Evolutionary conservation across 2,888 invertebrate genomes (phyloP), one percentile per base, ranked within the genome.

Genomic region (Suillia variegata): DNA sequence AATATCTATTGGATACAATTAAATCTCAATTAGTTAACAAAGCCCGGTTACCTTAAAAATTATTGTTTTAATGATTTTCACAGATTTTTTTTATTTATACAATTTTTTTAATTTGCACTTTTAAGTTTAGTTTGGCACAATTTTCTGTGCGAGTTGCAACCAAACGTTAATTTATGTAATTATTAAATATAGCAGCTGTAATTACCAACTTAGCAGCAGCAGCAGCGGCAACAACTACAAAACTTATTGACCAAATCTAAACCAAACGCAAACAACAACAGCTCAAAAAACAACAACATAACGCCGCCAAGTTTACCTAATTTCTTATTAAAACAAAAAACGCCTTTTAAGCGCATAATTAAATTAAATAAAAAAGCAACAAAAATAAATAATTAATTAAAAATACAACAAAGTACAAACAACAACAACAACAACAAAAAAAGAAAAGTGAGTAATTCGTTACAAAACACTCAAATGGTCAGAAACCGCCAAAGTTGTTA

Each of bases 391-490:
- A 42, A 17, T 54, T 22, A 24, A 45, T 12, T 51, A 59, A 56
- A 20, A 31, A 13, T 53, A 24, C 53, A 50, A 61, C 42, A 59
- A n/a, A n/a, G n/a, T n/a, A n/a, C n/a, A n/a, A n/a, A n/a, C n/a
- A n/a, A n/a, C n/a, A n/a, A n/a, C n/a, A n/a, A n/a, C n/a, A n/a
- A n/a, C n/a, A n/a, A n/a, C n/a, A n/a, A 34, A 62, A 68, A 65
- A 60, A 67, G 68, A 68, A 65, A 68, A 68, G 67, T 65, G 58
- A 59, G 63, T 67, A 67, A 65, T 68, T 63, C 54, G 26, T 42
- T 26, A 51, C 50, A 54, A 53, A 17, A 45, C 17, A 38, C n/a
- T n/a, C 31, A 38, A 4, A 38, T 38, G 38, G 6, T 31, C 6
- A 6, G n/a, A 31, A 31, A n/a, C n/a, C n/a, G n/a, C 6, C 31